phyloP scores from a whole-genome alignment of 2,113 vertebrate genomes.

The Sprattus sprattus region DNA sequence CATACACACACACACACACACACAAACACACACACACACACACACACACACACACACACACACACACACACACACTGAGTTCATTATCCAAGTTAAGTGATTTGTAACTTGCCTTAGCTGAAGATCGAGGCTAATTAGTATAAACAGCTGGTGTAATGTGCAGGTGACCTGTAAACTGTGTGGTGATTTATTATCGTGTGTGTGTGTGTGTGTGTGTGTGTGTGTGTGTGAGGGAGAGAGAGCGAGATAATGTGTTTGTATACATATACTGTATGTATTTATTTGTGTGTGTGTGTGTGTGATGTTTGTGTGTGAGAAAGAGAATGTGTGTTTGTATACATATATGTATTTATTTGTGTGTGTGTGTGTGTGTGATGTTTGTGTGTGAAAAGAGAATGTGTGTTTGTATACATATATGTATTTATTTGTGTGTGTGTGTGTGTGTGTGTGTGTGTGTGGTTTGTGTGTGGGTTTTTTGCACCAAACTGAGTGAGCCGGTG shows the following conservation, averaged over 20 bases:
- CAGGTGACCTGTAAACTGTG: neutral
- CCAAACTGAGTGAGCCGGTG: neutral
- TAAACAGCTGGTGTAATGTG: conserved; percentile 1
- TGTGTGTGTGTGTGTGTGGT: neutral
- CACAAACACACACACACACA: too few relatives aligned
- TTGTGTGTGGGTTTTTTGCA: neutral
- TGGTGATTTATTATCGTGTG: neutral
- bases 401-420: neutral
- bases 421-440: neutral
- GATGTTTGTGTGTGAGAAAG: neutral
- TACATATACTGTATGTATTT: neutral
- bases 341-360: too few relatives aligned
- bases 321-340: too few relatives aligned
- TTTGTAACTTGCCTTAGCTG: neutral
- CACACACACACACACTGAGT: too few relatives aligned
- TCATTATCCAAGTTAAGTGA: neutral
- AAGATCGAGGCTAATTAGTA: neutral
- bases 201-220: neutral
- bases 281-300: neutral
- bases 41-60: too few relatives aligned
- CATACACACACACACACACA: too few relatives aligned
- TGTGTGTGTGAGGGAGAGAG: too few relatives aligned
- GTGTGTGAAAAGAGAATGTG: neutral
- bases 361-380: neutral
- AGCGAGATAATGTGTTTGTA: neutral